phyloP scores from a whole-genome alignment of 2,888 invertebrate species.

The Brenthis daphne region DNA sequence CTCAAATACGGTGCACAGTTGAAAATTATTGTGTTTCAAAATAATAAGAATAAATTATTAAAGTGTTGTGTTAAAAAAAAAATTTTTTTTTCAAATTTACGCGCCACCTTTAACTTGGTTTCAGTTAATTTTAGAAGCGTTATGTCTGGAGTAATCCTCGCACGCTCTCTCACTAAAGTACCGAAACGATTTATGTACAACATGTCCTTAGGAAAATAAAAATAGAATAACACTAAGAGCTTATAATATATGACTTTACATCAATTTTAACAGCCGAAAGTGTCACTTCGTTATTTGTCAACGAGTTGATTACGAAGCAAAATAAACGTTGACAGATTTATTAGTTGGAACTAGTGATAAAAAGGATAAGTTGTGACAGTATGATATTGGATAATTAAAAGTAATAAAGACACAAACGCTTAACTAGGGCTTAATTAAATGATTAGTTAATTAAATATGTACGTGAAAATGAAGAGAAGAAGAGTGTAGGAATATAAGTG shows the following conservation, averaged over 20 bases:
- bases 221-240: slow-evolving; percentile 56
- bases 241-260: slow-evolving; percentile 65
- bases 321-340: slow-evolving; percentile 72
- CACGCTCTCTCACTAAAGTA: slow-evolving; percentile 52
- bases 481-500: slow-evolving; percentile 58
- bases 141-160: slow-evolving; percentile 61
- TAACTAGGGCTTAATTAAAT: neutral
- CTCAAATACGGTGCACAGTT: slow-evolving; percentile 27
- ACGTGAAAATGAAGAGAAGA: slow-evolving; percentile 66
- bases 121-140: slow-evolving; percentile 62
- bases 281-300: slow-evolving; percentile 75
- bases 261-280: slow-evolving; percentile 61
- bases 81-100: neutral
- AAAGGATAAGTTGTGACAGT: slow-evolving; percentile 52
- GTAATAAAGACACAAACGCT: neutral
- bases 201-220: slow-evolving; percentile 58
- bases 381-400: slow-evolving; percentile 31
- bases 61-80: slow-evolving; percentile 41
- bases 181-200: slow-evolving; percentile 58
- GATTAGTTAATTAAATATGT: slow-evolving; percentile 38
- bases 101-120: slow-evolving; percentile 49
- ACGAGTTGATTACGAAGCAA: slow-evolving; percentile 67
- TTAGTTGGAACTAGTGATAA: slow-evolving; percentile 43
- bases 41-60: slow-evolving; percentile 45
- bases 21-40: slow-evolving; percentile 47